These are phyloP conservation scores for Cavia aperea DNA, from an alignment of 2,113 vertebrate genomes.

Conservation along the genomic window DNA sequence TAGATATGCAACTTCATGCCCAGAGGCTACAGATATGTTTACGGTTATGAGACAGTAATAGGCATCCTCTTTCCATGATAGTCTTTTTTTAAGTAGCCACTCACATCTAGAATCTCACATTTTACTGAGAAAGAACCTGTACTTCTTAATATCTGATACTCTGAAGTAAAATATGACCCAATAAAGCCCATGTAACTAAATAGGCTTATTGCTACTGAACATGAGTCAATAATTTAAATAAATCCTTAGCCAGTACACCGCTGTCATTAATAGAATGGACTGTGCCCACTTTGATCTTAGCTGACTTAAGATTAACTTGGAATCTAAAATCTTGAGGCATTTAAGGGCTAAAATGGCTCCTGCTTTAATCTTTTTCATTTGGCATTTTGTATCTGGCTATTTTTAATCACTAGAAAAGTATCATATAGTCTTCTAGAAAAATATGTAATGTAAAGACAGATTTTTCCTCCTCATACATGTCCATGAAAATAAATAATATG, in stretches of 20 bases:
- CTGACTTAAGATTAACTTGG: neutral
- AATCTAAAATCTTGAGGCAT: neutral
- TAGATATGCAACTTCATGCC: neutral
- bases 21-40: neutral
- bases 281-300: neutral
- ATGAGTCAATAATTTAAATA: neutral
- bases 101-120: neutral
- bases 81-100: neutral
- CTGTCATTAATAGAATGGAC: neutral
- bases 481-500: neutral
- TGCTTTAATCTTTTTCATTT: constrained; percentile 18
- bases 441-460: neutral
- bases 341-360: neutral
- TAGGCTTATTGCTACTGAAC: neutral
- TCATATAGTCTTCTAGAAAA: neutral
- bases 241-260: neutral
- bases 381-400: neutral
- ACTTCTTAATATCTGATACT: neutral
- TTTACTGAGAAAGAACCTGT: neutral
- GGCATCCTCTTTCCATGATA: neutral
- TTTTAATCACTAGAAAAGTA: neutral
- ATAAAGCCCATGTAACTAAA: neutral
- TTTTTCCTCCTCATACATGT: neutral
- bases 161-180: neutral
- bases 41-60: neutral